Conservation (phyloP, 2,113 vertebrate genomes). For the Entelurus aequoreus region DNA sequence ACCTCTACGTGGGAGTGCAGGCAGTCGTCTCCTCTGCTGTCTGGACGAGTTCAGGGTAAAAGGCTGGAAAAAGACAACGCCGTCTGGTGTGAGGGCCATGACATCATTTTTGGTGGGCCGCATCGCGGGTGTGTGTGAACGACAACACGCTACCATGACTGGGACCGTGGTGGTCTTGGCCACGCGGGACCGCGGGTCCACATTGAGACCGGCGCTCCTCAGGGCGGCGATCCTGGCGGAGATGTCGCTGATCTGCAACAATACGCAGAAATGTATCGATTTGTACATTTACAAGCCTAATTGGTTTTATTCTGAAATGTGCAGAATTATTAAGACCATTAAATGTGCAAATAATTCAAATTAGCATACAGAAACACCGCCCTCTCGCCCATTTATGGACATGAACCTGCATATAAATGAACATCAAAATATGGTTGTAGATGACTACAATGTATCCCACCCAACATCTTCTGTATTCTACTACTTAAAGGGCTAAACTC, state of each 20-base stretch:
- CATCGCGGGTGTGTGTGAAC: not conserved
- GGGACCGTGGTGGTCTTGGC: conserved; percentile 58
- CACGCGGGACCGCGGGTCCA: conserved; percentile 80
- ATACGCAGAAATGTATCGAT: not conserved
- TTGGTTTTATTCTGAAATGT: too few relatives aligned
- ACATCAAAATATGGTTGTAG: too few relatives aligned
- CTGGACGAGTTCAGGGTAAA: conserved; percentile 85
- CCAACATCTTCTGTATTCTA: too few relatives aligned
- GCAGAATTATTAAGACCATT: too few relatives aligned
- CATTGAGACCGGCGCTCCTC: conserved; percentile 88
- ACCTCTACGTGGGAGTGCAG: conserved; percentile 85
- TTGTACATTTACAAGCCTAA: too few relatives aligned
- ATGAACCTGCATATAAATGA: too few relatives aligned
- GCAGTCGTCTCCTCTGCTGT: conserved; percentile 84
- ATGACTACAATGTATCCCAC: too few relatives aligned
- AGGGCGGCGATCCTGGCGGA: conserved; percentile 91
- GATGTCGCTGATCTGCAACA: conserved; percentile 84
- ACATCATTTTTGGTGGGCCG: not conserved
- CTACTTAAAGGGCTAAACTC: too few relatives aligned
- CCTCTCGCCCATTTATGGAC: too few relatives aligned
- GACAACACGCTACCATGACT: conserved; percentile 33
- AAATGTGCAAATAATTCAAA: too few relatives aligned
- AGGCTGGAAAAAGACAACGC: conserved; percentile 65
- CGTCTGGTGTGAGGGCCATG: not conserved
- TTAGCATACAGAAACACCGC: too few relatives aligned